A percentile compares a stretch with the other conserved stretches of the same genome.
phyloP scores from a whole-genome alignment of 1,140 invertebrate genomes.

The Drosophila guanche region DNA sequence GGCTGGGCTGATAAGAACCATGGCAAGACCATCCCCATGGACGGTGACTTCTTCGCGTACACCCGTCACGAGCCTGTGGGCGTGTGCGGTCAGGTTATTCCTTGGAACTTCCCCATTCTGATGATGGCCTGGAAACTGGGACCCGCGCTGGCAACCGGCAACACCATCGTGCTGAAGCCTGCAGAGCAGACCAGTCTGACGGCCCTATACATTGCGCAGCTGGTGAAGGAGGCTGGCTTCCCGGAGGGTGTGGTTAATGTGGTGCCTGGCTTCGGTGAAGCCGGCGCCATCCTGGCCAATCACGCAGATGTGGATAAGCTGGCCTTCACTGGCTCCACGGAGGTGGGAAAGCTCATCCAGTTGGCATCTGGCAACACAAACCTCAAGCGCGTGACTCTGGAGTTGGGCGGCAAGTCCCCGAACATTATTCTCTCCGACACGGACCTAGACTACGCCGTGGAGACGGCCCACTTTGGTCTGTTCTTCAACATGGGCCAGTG shows the following conservation, averaged over 20 bases:
- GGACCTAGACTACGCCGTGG: conserved; percentile 92
- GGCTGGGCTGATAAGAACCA: conserved; percentile 85
- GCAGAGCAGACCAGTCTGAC: conserved; percentile 98
- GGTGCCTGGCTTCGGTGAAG: conserved; percentile 94
- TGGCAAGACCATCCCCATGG: conserved; percentile 92
- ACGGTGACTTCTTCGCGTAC: conserved; percentile 94
- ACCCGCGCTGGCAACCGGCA: conserved; percentile 95
- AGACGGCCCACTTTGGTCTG: conserved; percentile 91
- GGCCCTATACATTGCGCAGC: conserved; percentile 94
- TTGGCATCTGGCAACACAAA: conserved; percentile 91
- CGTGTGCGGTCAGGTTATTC: conserved; percentile 98
- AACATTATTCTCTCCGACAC: conserved; percentile 95
- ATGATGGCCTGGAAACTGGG: conserved; percentile 99
- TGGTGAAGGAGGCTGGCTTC: conserved; percentile 94
- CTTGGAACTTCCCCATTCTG: conserved; percentile 98
- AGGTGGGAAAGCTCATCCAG: conserved; percentile 94
- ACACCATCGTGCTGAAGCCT: conserved; percentile 96
- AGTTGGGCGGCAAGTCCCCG: conserved; percentile 97
- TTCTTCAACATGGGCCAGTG: conserved; percentile 94
- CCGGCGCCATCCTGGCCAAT: conserved; percentile 92
- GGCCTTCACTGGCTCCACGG: conserved; percentile 90
- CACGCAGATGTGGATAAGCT: conserved; percentile 93
- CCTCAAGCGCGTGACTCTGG: conserved; percentile 95
- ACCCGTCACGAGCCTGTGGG: conserved; percentile 98
- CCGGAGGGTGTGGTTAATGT: conserved; percentile 94